A percentile compares a stretch with the other conserved stretches of the same genome.
Conservation (phyloP, 1,140 invertebrate genomes). For the Drosophila suzukii region DNA sequence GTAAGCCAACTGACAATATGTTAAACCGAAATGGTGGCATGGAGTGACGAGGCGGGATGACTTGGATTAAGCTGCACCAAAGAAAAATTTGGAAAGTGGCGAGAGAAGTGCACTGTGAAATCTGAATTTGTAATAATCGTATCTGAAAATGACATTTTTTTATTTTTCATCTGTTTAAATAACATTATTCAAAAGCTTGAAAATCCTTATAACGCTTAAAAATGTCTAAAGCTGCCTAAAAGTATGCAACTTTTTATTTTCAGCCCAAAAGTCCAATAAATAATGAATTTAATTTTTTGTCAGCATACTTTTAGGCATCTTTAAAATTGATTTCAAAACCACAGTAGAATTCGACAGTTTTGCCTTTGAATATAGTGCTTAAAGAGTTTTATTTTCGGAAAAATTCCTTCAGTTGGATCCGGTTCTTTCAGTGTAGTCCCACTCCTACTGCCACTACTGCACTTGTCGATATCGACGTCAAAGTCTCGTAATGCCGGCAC, state of each 20-base stretch:
- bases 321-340: background rate
- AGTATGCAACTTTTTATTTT: background rate
- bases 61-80: slow-evolving; percentile 35
- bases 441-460: slow-evolving; percentile 29
- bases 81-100: slow-evolving; percentile 1
- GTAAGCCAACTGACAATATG: slow-evolving; percentile 65
- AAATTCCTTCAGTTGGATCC: too few relatives aligned
- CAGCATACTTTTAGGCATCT: background rate
- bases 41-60: slow-evolving; percentile 20
- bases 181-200: too few relatives aligned
- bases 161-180: too few relatives aligned
- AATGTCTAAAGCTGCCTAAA: background rate
- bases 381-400: too few relatives aligned
- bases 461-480: slow-evolving; percentile 53
- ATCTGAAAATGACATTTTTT: too few relatives aligned
- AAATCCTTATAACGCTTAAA: too few relatives aligned
- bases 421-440: background rate
- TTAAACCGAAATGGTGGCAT: slow-evolving; percentile 44
- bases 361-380: too few relatives aligned
- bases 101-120: background rate
- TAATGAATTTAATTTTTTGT: too few relatives aligned
- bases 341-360: too few relatives aligned
- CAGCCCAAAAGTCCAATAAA: too few relatives aligned
- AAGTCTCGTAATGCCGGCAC: slow-evolving; percentile 75
- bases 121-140: too few relatives aligned